A percentile compares a stretch with the other conserved stretches of the same genome.
Evolutionary conservation across 2,888 invertebrate genomes (phyloP).

Genomic region (Cheiracanthium punctorium): DNA sequence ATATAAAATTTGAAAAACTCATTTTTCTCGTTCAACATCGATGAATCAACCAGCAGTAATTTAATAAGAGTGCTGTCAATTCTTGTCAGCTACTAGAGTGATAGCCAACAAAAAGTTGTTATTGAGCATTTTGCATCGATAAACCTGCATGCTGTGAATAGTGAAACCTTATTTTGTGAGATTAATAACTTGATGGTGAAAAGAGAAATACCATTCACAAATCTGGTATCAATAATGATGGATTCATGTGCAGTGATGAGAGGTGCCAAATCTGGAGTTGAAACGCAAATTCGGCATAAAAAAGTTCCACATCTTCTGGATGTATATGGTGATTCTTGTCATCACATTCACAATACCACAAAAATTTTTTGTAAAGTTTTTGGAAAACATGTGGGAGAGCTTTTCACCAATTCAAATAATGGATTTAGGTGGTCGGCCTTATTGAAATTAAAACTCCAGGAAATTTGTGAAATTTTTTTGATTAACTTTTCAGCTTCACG

Average conservation of each 20-base stretch:
- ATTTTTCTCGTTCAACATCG: too few species aligned
- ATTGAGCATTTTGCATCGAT: not conserved
- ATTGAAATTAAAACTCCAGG: not conserved
- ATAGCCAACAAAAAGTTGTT: not conserved
- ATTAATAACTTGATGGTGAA: too few species aligned
- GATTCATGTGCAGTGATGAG: too few species aligned
- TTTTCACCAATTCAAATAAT: not conserved
- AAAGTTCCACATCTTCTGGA: not conserved
- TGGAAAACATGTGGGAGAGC: not conserved
- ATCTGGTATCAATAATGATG: not conserved
- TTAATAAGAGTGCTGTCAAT: too few species aligned
- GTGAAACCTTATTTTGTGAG: too few species aligned
- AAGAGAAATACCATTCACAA: too few species aligned
- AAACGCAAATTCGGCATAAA: not conserved
- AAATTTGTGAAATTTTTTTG: not conserved
- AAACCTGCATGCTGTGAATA: too few species aligned
- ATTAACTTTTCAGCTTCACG: not conserved
- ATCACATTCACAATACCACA: not conserved
- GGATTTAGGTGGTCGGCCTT: too few species aligned
- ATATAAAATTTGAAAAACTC: too few species aligned
- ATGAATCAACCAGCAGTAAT: not conserved
- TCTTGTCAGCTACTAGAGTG: not conserved
- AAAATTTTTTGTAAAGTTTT: not conserved
- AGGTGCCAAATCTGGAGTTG: too few species aligned
- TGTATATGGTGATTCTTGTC: constrained; percentile 14